Conservation (phyloP, 2,888 invertebrate species). For the Bugulina stolonifera region DNA sequence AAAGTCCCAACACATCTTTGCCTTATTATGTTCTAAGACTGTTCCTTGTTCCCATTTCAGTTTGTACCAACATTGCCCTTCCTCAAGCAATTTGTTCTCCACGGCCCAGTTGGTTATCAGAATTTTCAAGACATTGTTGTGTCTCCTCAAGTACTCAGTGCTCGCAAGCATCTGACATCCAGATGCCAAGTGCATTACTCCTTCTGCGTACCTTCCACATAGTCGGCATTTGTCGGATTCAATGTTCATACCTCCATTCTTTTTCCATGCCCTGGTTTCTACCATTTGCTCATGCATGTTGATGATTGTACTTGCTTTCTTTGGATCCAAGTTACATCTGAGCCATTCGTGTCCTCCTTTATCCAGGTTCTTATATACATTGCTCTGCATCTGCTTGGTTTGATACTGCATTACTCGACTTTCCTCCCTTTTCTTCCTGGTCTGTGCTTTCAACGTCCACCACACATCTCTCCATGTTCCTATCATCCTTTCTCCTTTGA, state of each 20-base stretch:
- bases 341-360: background rate
- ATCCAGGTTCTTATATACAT: background rate
- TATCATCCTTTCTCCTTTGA: background rate
- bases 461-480: background rate
- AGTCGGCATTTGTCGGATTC: background rate
- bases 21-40: background rate
- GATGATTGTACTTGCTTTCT: background rate
- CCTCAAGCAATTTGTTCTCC: background rate
- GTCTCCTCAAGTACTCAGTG: background rate
- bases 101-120: background rate
- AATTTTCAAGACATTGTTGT: background rate
- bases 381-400: background rate
- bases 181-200: background rate
- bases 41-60: background rate
- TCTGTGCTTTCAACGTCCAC: background rate
- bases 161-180: background rate
- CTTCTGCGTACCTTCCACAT: background rate
- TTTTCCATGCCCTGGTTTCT: background rate
- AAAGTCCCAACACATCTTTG: background rate
- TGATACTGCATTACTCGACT: background rate
- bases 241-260: background rate
- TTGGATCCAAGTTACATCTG: background rate
- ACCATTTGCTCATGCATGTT: background rate
- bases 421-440: background rate
- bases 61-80: background rate